Base-by-base conservation (phyloP, 2,797 vertebrate genomes). In the Euthynnus affinis region DNA sequence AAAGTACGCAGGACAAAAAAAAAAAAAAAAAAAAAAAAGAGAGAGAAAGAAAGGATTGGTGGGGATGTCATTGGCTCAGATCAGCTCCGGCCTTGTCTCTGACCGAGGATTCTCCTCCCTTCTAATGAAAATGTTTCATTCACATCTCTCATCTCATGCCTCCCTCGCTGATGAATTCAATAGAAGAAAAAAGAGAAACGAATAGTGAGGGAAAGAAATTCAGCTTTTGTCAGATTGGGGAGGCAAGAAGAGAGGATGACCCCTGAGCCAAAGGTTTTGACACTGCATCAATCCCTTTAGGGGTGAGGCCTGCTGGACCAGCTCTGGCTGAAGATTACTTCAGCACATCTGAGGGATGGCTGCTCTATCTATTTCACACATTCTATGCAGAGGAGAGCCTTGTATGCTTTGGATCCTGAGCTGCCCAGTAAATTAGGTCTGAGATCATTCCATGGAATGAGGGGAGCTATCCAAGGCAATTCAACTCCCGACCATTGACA, bases 251-350 rank as follows among this genome's bases (percentile, higher is more conserved):
- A 96, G 96, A 97, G 94, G 94, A 87, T 97, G 97, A 98, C 96
- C 97, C 89, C 59, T 0, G 92, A 97, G 97, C 95, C 97, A 98
- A 98, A 98, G 97, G 97, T 97, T 96, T 91, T 96, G 97, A 98
- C 97, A 98, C 96, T 93, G 96, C 96, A 96, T 97, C 96, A 97
- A 98, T 98, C 98, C 97, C 97, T 97, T 98, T 98, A 97, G 97
- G 97, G 94, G 94, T 93, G 95, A 94, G 96, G 96, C 95, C 96
- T 97, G 96, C 96, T 95, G 96, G 96, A 96, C 96, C 94, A 93
- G 95, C 94, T 92, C 94, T 71, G 68, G 95, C 93, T 95, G 95
- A 95, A 97, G 96, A 98, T 98, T 97, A 97, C 96, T 96, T 96
- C 96, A 96, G 96, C 95, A 97, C 96, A 96, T 97, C 96, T 97